phyloP scores from a whole-genome alignment of 2,888 invertebrate genomes.

The Drosophila merina region DNA sequence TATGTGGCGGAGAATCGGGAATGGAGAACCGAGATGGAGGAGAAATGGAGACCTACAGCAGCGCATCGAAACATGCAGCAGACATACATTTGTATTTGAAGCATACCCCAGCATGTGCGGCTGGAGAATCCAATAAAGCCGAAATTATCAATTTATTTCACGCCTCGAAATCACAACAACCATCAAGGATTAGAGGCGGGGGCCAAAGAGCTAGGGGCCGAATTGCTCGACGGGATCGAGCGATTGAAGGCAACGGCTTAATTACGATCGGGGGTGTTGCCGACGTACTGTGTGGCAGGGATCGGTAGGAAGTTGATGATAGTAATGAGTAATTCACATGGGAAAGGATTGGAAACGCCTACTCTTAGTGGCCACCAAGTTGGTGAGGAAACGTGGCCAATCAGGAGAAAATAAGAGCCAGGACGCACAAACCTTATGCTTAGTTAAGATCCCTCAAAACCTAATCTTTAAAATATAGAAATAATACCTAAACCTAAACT shows the following conservation, averaged over 20 bases:
- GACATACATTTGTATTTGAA: slow-evolving; percentile 15
- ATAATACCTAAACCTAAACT: too few relatives aligned
- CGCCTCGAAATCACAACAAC: slow-evolving; percentile 75
- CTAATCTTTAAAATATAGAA: neutral
- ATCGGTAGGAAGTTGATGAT: slow-evolving; percentile 32
- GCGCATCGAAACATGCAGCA: slow-evolving; percentile 46
- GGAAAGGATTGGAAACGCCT: slow-evolving; percentile 1
- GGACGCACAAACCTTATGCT: neutral
- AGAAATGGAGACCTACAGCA: slow-evolving; percentile 72
- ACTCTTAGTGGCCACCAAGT: neutral
- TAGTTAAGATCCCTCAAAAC: neutral
- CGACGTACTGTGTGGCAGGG: slow-evolving; percentile 32
- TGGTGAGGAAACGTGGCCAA: neutral
- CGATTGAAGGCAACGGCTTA: slow-evolving; percentile 70
- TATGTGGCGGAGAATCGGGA: slow-evolving; percentile 7
- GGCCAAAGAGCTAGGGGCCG: slow-evolving; percentile 17
- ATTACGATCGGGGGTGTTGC: slow-evolving; percentile 58
- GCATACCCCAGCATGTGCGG: slow-evolving; percentile 48
- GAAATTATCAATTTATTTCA: slow-evolving; percentile 81
- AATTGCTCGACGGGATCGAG: slow-evolving; percentile 3
- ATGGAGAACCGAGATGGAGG: slow-evolving; percentile 6
- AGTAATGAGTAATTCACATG: slow-evolving; percentile 31
- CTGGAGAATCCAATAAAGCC: slow-evolving; percentile 74
- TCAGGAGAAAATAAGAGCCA: neutral
- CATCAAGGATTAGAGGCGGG: slow-evolving; percentile 23